Base-by-base conservation (phyloP, 2,797 vertebrate species). In the Pempheris klunzingeri region DNA sequence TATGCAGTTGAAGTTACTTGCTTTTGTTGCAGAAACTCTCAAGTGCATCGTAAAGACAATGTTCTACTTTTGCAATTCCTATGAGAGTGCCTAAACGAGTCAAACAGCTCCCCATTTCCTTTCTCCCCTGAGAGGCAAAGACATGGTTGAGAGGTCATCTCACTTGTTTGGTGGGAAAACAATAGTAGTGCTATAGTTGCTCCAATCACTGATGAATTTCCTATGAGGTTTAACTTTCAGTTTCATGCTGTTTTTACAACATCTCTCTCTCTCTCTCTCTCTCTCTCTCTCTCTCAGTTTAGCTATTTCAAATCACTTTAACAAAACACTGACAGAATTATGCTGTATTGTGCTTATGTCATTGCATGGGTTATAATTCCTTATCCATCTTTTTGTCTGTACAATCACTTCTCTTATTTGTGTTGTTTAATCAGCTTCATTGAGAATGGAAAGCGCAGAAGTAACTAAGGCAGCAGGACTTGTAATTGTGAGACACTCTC, bases 101-200 rank as follows among this genome's bases (percentile, higher is more conserved):
- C 58, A 62, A 81, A 73, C n/a, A 76, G 57, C 60, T 76, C 70
- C 52, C 34, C 66, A 55, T 84, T 86, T 87, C 70, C 62, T 85
- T 50, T 55, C n/a, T 82, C 62, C 62, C 60, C 70, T 60, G 49
- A 76, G 77, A 79, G 59, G 72, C 39, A 55, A 78, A 83, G 65
- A 62, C 47, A 74, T 57, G 55, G 86, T 60, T 88, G 67, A 79
- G 47, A 60, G 84, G 77, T 90, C 74, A 86, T 74, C 75, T 73
- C 28, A 64, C 64, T 82, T 80, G 67, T 87, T 86, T 67, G 58
- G 61, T 71, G 34, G 70, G 30, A 79, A 84, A 88, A 82, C 58
- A 80, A 73, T 5, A 55, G 54, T 38, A 68, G 20, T 30, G n/a
- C 43, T 74, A 30, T 54, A 74, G 32, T 80, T 53, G 44, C 47